These are phyloP conservation scores for Karalla daura DNA, from an alignment of 2,797 vertebrate genomes.

Conservation along the genomic window DNA sequence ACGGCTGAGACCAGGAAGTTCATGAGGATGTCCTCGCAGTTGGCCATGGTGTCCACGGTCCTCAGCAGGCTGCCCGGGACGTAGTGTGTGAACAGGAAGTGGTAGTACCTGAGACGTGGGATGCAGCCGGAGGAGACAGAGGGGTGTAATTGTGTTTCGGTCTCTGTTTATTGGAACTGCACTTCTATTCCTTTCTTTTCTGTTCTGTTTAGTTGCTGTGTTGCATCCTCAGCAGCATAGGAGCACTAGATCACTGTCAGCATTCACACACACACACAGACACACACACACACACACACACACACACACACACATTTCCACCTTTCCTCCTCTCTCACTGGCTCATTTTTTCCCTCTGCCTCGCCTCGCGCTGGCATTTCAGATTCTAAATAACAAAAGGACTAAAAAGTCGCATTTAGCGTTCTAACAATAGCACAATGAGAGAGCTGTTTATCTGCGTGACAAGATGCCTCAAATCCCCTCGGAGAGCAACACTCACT, in stretches of 20 bases:
- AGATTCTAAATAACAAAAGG: conserved; percentile 55
- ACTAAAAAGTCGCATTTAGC: conserved; percentile 42
- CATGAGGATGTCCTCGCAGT: conserved; percentile 93
- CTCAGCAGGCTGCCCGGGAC: conserved; percentile 83
- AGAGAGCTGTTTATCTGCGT: conserved; percentile 63
- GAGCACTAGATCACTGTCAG: conserved; percentile 67
- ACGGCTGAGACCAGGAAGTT: conserved; percentile 90
- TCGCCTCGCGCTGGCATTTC: conserved; percentile 37
- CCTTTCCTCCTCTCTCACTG: conserved; percentile 14
- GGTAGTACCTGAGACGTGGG: conserved; percentile 87
- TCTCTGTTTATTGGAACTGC: neutral
- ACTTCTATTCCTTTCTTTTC: conserved; percentile 12
- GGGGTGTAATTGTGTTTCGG: conserved; percentile 1
- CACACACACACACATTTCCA: conserved; percentile 10
- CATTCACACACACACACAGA: conserved; percentile 5
- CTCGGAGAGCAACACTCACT: conserved; percentile 27
- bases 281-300: conserved; percentile 7
- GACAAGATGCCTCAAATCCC: conserved; percentile 60
- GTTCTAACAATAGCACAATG: conserved; percentile 47
- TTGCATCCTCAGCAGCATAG: conserved; percentile 50
- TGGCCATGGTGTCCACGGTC: conserved; percentile 84
- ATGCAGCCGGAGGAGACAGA: neutral
- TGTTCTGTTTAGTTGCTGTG: conserved; percentile 26
- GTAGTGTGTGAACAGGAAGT: conserved; percentile 89
- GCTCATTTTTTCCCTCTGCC: conserved; percentile 24